A percentile compares a stretch with the other conserved stretches of the same genome.
Conservation (phyloP, 2,113 vertebrate species). For the Gymnarchus niloticus region DNA sequence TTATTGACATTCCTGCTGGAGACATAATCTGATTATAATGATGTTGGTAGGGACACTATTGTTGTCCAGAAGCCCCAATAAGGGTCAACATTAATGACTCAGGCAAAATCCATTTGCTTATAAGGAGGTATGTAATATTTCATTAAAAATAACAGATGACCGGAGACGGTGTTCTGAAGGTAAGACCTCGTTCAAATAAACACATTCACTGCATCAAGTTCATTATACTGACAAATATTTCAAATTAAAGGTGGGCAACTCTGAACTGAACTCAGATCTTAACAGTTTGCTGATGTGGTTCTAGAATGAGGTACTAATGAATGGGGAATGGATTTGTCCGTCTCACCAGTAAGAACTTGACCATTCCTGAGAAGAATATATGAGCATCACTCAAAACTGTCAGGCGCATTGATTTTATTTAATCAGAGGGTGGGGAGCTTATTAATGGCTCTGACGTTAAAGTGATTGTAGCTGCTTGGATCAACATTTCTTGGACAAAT, state of each 20-base stretch:
- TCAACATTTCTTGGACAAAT: not conserved
- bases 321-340: not conserved
- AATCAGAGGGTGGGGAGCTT: not conserved
- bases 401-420: not conserved
- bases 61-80: not conserved
- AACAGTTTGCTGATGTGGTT: not conserved
- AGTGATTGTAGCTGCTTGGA: not conserved
- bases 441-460: not conserved
- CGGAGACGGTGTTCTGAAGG: not conserved
- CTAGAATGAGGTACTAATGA: not conserved
- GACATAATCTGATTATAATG: not conserved
- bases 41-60: not conserved
- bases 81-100: not conserved
- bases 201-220: not conserved
- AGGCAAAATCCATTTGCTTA: not conserved
- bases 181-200: not conserved
- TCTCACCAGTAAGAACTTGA: not conserved
- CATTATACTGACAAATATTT: constrained; percentile 4
- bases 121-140: not conserved
- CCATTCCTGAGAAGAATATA: not conserved
- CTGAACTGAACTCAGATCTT: not conserved
- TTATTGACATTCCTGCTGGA: not conserved
- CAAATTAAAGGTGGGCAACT: not conserved
- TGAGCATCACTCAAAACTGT: not conserved
- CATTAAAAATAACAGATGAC: not conserved